These are phyloP conservation scores for Drosophila lutescens DNA, from an alignment of 2,888 invertebrate genomes.

Conservation along the genomic window DNA sequence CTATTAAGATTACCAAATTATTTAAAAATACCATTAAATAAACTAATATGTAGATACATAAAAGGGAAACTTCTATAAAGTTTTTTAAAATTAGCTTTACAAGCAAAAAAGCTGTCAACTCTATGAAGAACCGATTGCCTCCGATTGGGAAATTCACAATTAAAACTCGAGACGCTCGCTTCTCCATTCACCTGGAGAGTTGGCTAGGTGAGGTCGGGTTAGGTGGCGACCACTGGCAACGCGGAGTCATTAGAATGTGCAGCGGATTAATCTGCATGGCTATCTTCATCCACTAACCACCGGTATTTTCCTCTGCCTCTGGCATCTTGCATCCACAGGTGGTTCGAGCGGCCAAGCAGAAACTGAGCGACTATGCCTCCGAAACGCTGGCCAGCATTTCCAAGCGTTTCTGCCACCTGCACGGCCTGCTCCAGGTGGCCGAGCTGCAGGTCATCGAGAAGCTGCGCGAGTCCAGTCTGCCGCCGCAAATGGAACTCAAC, in stretches of 20 bases:
- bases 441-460: conserved; percentile 70
- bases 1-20: too few relatives aligned
- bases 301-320: conserved; percentile 1
- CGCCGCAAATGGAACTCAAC: conserved; percentile 70
- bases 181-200: conserved; percentile 55
- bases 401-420: conserved; percentile 76
- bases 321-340: conserved; percentile 61
- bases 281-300: conserved; percentile 27
- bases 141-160: conserved; percentile 65
- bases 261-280: conserved; percentile 57
- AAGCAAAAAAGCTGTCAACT: neutral
- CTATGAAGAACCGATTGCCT: conserved; percentile 44
- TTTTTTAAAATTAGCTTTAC: neutral
- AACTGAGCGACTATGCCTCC: conserved; percentile 72
- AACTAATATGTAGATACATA: too few relatives aligned
- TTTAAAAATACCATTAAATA: neutral
- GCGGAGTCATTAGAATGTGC: conserved; percentile 42
- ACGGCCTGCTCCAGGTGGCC: conserved; percentile 79
- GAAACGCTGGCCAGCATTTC: conserved; percentile 71
- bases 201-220: conserved; percentile 27
- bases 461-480: conserved; percentile 68
- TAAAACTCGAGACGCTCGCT: conserved; percentile 59
- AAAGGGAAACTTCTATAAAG: neutral
- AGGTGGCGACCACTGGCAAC: conserved; percentile 17
- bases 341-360: conserved; percentile 68